Evolutionary conservation across 2,797 vertebrate species (phyloP).

Genomic region (Aratinga solstitialis): DNA sequence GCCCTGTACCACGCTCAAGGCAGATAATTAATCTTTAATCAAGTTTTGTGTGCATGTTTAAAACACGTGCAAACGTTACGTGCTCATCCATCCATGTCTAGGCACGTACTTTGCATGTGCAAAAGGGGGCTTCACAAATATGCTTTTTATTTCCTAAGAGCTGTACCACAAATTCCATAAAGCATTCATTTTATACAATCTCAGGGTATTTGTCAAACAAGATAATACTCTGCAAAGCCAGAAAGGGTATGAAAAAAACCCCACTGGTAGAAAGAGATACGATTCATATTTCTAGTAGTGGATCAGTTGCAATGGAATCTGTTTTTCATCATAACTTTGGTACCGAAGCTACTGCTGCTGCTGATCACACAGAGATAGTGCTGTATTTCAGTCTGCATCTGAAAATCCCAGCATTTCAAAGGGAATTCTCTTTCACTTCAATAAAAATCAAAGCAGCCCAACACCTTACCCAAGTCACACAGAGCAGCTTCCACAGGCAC

Average conservation of each 20-base stretch:
- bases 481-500: rapidly evolving
- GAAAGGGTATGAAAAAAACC: not conserved
- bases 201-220: slow-evolving; percentile 30
- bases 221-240: not conserved
- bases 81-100: not conserved
- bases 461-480: not conserved
- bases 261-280: not conserved
- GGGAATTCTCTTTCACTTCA: not conserved
- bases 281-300: not conserved
- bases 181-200: not conserved
- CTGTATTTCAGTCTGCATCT: not conserved
- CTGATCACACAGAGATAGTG: slow-evolving; percentile 7
- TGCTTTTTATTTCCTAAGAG: slow-evolving; percentile 31
- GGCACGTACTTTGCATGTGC: not conserved
- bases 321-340: slow-evolving; percentile 43
- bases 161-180: slow-evolving; percentile 36
- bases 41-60: not conserved
- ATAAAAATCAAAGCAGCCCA: not conserved
- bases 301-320: not conserved
- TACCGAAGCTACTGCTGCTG: slow-evolving; percentile 9
- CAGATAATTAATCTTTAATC: not conserved
- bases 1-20: not conserved
- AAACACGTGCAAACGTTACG: not conserved
- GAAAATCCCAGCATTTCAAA: not conserved
- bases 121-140: not conserved